Evolutionary conservation across 2,888 invertebrate genomes (phyloP).

Genomic region (Bimastos eiseni): DNA sequence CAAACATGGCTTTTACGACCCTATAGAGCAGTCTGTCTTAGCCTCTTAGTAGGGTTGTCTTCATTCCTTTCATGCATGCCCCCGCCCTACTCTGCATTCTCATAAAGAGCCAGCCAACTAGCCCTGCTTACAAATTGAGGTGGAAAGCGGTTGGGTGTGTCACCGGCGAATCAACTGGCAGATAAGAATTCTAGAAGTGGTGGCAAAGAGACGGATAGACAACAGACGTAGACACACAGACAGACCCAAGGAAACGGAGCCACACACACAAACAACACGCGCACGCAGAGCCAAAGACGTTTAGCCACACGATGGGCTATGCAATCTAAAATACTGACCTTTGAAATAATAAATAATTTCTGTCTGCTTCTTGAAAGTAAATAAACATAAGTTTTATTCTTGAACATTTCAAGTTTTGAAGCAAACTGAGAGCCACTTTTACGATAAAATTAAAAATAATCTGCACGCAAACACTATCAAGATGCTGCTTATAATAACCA

Average conservation of each 20-base stretch:
- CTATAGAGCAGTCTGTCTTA: background rate
- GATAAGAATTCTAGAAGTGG: background rate
- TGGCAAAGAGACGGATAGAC: background rate
- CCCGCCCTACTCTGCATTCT: background rate
- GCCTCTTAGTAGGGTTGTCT: background rate
- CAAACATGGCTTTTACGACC: background rate
- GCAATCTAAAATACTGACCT: background rate
- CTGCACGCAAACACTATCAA: background rate
- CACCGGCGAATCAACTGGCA: background rate
- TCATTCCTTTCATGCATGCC: background rate
- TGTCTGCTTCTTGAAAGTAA: background rate
- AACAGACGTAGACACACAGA: background rate
- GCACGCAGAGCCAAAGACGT: background rate
- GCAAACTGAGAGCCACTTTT: background rate
- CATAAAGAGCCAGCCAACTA: background rate
- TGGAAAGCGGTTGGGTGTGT: background rate
- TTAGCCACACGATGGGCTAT: background rate
- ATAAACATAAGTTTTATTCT: background rate
- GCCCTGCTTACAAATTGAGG: background rate
- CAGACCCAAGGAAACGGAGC: background rate
- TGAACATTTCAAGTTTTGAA: background rate
- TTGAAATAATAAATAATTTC: background rate
- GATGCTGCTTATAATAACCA: background rate
- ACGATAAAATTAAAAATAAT: background rate
- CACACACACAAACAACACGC: background rate